Base-by-base conservation (phyloP, 2,113 vertebrate genomes). In the Pogonocichla stellata region DNA sequence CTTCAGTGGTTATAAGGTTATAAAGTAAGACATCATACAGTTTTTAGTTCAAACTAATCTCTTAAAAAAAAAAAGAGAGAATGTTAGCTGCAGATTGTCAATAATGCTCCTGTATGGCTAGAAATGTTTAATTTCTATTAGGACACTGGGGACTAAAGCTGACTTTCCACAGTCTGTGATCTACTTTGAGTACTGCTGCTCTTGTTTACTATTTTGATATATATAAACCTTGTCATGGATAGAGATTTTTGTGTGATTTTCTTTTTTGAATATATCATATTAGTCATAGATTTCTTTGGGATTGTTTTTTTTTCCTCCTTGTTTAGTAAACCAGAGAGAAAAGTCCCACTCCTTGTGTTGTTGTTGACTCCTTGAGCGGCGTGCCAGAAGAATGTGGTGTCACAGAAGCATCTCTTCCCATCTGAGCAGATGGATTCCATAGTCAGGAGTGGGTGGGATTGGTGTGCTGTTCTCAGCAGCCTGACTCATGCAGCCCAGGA, bases 321-420 rank as follows among this genome's bases (percentile, higher is more conserved):
- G 69, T 90, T 91, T 90, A 90, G 62, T 69, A 88, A 92, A 90
- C 70, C 62, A 87, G 73, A 82, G 56, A 86, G 77, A 60, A 87
- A 72, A 29, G 9, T 50, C 58, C 82, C 58, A 26, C 74, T 93
- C 50, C 57, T 78, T 62, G 48, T 69, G 42, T 75, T 88, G 51
- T 67, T 96, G 77, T 61, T 80, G 58, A 67, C 74, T 81, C 53
- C 57, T 48, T 58, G 51, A 84, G 58, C 70, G 92, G 57, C 4
- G 2, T 88, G 81, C 90, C 88, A 92, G 43, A 66, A 88, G 62
- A 72, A 72, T 82, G 95, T 91, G 82, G 81, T 85, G 78, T 91
- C 10, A 1, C 16, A 75, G 61, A 85, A 88, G 61, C 50, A 36
- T 71, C 70, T 79, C 78, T 75, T 90, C 36, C 66, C 70, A 45